Evolutionary conservation across 2,113 vertebrate species (phyloP).

Genomic region (Stictonetta naevosa): DNA sequence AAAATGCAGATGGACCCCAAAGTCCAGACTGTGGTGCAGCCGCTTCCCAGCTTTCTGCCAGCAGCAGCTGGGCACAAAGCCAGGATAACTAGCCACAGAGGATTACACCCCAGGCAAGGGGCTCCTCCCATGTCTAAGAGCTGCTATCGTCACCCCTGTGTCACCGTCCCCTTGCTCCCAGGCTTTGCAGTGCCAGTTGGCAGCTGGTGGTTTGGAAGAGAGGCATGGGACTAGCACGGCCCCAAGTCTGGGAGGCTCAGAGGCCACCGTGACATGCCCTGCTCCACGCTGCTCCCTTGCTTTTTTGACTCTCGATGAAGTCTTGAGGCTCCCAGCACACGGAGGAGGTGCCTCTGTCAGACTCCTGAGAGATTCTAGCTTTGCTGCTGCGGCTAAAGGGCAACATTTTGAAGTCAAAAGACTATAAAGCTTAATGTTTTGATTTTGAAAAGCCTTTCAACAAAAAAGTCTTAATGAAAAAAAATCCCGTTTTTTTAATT

Average conservation of each 20-base stretch:
- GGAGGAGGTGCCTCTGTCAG: not conserved
- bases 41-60: not conserved
- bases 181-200: not conserved
- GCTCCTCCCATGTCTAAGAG: not conserved
- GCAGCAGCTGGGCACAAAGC: not conserved
- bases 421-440: not conserved
- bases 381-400: not conserved
- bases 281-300: too few relatives aligned
- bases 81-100: constrained; percentile 16
- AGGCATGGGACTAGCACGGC: accelerated
- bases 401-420: not conserved
- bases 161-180: not conserved
- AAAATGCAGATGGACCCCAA: not conserved
- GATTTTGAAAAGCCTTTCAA: not conserved
- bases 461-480: not conserved
- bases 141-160: not conserved
- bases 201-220: not conserved
- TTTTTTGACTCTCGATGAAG: too few relatives aligned
- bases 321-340: not conserved
- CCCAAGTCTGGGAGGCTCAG: not conserved
- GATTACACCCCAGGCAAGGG: constrained; percentile 8
- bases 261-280: not conserved
- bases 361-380: accelerated
- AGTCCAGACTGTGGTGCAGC: not conserved
- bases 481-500: not conserved